These are phyloP conservation scores for Caenorhabditis brenneri DNA, from an alignment of 1,140 invertebrate species.

Conservation along the genomic window DNA sequence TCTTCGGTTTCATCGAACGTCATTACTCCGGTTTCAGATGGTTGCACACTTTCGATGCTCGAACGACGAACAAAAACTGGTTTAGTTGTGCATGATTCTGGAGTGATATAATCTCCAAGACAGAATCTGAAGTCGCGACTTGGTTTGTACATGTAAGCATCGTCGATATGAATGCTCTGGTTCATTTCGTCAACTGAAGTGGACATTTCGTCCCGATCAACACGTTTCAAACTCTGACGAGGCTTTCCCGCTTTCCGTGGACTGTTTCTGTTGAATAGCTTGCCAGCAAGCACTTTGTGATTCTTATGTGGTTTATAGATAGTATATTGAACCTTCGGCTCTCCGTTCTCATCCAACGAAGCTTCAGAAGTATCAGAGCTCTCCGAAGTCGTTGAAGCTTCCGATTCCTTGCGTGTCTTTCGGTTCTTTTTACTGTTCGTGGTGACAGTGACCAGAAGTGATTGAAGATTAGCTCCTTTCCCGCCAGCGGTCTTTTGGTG, in stretches of 20 bases:
- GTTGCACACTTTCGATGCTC: slow-evolving; percentile 47
- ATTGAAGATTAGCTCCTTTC: slow-evolving; percentile 20
- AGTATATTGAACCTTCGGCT: slow-evolving; percentile 26
- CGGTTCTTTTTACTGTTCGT: slow-evolving; percentile 1
- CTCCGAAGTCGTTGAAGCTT: slow-evolving; percentile 19
- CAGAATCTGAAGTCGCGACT: slow-evolving; percentile 48
- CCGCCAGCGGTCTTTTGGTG: slow-evolving; percentile 30
- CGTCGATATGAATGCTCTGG: slow-evolving; percentile 28
- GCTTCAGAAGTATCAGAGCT: not conserved
- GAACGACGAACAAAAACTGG: slow-evolving; percentile 28
- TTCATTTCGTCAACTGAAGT: slow-evolving; percentile 37
- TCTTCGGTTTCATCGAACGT: not conserved
- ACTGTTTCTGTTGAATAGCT: slow-evolving; percentile 22
- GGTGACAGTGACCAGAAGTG: slow-evolving; percentile 20
- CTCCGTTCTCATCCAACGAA: slow-evolving; percentile 26
- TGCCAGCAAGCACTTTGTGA: slow-evolving; percentile 38
- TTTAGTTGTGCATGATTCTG: not conserved
- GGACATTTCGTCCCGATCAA: slow-evolving; percentile 44
- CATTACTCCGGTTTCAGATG: not conserved
- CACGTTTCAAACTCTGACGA: not conserved
- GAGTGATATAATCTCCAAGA: slow-evolving; percentile 46
- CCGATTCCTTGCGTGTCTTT: slow-evolving; percentile 26
- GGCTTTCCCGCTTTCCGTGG: not conserved
- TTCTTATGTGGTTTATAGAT: slow-evolving; percentile 34
- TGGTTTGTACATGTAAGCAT: slow-evolving; percentile 40